A percentile compares a stretch with the other conserved stretches of the same genome.
Evolutionary conservation across 2,113 vertebrate species (phyloP).

Genomic region (Chiloscyllium plagiosum): DNA sequence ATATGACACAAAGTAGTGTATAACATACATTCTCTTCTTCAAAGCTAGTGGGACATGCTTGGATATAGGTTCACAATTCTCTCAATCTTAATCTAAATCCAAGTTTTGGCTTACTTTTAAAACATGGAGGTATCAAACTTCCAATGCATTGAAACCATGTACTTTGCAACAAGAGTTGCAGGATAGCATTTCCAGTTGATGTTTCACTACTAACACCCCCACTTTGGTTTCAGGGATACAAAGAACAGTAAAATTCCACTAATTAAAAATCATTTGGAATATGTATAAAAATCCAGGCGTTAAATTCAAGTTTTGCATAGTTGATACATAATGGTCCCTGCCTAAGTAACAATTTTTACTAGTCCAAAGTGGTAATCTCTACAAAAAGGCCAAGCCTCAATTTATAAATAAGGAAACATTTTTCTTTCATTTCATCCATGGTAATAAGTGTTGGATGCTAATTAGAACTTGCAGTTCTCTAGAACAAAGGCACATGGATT

Average conservation of each 20-base stretch:
- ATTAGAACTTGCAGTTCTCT: slow-evolving; percentile 43
- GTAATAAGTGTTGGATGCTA: neutral
- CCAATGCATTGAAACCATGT: neutral
- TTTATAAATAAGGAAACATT: neutral
- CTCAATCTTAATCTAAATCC: neutral
- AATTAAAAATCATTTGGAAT: neutral
- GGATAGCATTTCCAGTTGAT: neutral
- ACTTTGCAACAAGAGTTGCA: neutral
- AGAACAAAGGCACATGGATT: slow-evolving; percentile 74
- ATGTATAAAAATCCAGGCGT: neutral
- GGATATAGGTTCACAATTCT: neutral
- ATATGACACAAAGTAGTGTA: slow-evolving; percentile 13
- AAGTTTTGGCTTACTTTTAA: neutral
- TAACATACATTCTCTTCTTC: neutral
- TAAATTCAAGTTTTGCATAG: slow-evolving; percentile 18
- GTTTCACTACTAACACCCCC: neutral
- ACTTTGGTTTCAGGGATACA: neutral
- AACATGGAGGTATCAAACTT: neutral
- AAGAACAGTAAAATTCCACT: neutral
- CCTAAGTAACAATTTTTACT: neutral
- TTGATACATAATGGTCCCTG: neutral
- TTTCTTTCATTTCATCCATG: neutral
- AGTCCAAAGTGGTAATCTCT: neutral
- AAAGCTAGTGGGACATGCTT: neutral
- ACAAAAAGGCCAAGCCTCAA: neutral